A percentile compares a stretch with the other conserved stretches of the same genome.
These are phyloP conservation scores for Chrysochloris asiatica DNA, from an alignment of 2,113 vertebrate genomes.

Conservation along the genomic window DNA sequence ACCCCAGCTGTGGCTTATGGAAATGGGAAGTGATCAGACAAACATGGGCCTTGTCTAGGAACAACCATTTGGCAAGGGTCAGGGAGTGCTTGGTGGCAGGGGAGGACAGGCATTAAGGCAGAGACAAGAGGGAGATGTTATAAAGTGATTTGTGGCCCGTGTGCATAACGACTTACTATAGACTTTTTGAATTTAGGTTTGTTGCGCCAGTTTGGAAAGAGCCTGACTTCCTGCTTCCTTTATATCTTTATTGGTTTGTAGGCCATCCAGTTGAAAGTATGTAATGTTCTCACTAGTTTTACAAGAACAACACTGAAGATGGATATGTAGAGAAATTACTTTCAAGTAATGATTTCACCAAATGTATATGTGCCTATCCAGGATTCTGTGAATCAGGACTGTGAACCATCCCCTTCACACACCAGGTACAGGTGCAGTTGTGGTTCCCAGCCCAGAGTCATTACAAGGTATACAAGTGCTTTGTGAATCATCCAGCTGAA, in stretches of 20 bases:
- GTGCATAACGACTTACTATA: background rate
- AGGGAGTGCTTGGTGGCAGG: background rate
- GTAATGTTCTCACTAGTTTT: background rate
- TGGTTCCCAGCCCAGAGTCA: background rate
- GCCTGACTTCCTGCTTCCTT: background rate
- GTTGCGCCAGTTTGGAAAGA: constrained; percentile 28
- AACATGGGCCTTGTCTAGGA: background rate
- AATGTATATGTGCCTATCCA: background rate
- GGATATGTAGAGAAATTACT: background rate
- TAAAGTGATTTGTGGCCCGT: background rate
- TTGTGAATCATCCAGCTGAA: constrained; percentile 15
- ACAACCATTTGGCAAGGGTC: background rate
- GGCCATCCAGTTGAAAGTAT: background rate
- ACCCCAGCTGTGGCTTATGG: background rate
- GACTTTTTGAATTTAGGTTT: constrained; percentile 20
- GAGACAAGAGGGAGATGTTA: background rate
- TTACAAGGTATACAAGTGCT: background rate
- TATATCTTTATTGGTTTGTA: background rate
- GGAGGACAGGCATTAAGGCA: background rate
- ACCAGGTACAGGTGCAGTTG: fast-evolving
- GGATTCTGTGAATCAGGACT: background rate
- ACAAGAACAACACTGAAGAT: background rate
- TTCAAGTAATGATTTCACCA: background rate
- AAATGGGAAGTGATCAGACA: constrained; percentile 39
- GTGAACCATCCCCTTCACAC: background rate